Evolutionary conservation across 2,113 vertebrate species (phyloP).

Genomic region (Pogona vitticeps): DNA sequence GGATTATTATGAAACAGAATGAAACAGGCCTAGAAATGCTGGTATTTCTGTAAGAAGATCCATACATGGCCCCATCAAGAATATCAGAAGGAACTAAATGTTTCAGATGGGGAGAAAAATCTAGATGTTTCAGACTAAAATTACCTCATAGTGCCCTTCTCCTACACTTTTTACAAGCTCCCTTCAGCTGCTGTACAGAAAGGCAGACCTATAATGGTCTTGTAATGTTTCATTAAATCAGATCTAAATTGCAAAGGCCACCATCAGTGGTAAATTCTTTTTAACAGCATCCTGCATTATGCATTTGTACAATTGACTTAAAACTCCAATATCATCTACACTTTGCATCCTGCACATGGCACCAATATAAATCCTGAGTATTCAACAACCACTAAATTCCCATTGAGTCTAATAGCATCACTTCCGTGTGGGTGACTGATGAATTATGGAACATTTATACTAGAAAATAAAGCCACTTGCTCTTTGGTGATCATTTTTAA

Average conservation of each 20-base stretch:
- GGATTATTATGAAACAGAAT: neutral
- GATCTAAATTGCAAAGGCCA: conserved; percentile 27
- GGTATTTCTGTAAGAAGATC: neutral
- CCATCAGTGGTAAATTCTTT: conserved; percentile 44
- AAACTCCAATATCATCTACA: conserved; percentile 56
- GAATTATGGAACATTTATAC: conserved; percentile 41
- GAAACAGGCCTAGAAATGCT: neutral
- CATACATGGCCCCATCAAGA: neutral
- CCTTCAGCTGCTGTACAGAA: conserved; percentile 26
- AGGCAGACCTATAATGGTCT: neutral
- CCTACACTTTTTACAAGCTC: conserved; percentile 28
- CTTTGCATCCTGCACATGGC: conserved; percentile 42
- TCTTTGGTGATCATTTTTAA: conserved; percentile 37
- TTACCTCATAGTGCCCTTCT: neutral
- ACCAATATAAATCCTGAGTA: conserved; percentile 41
- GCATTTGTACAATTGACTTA: conserved; percentile 53
- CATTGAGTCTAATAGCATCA: conserved; percentile 53
- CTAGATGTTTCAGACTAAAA: neutral
- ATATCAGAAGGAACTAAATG: neutral
- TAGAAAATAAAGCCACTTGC: conserved; percentile 51
- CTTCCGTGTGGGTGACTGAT: conserved; percentile 32
- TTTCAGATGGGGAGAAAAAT: neutral
- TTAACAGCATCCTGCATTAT: conserved; percentile 42
- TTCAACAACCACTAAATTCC: conserved; percentile 48
- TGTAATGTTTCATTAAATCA: conserved; percentile 3